Evolutionary conservation across 2,888 invertebrate genomes (phyloP), one percentile per base, ranked within the genome.

Genomic region (Norana najaformis): DNA sequence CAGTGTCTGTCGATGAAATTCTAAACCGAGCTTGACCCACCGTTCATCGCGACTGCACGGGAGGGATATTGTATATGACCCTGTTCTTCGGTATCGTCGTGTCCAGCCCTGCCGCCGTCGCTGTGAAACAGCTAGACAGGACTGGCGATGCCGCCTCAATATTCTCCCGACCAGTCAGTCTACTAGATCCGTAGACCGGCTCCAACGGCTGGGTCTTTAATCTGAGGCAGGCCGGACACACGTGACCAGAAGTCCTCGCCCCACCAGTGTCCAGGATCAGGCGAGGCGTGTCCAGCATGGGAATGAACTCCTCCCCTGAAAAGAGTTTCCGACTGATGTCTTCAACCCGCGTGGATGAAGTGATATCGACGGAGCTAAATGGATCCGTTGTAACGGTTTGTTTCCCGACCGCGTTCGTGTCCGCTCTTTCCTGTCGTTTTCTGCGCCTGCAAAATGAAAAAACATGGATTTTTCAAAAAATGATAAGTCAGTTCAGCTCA

Each of bases 211-310:
- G 35, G 83, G 34, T 83, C 37, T 36, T 85, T 20, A 37, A 20
- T 85, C 35, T 35, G 85, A 85, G 85, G 85, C 85, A 85, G n/a
- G 85, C 85, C 85, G 85, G 85, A 85, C 85, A 85, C 85, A 85
- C n/a, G n/a, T 85, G 14, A 85, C 85, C 35, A 18, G 85, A 85
- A 85, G 85, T 37, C 85, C 85, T 85, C 18, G 36, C 36, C 1
- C 35, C 85, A 4, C 36, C 37, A 8, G 36, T 14, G 85, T 85
- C 85, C 36, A 85, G 85, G 37, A 85, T 85, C 36, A 85, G 85
- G 16, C 35, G 85, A 0, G 85, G 85, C 11, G 85, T 37, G 85
- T 85, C 85, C 36, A 85, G 85, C 85, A 85, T 85, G 13, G 85
- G 85, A 37, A 85, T 85, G 85, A 18, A 85, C 23, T 85, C 85